Base-by-base conservation (phyloP, 2,113 vertebrate species). In the Malurus alboscapulatus region DNA sequence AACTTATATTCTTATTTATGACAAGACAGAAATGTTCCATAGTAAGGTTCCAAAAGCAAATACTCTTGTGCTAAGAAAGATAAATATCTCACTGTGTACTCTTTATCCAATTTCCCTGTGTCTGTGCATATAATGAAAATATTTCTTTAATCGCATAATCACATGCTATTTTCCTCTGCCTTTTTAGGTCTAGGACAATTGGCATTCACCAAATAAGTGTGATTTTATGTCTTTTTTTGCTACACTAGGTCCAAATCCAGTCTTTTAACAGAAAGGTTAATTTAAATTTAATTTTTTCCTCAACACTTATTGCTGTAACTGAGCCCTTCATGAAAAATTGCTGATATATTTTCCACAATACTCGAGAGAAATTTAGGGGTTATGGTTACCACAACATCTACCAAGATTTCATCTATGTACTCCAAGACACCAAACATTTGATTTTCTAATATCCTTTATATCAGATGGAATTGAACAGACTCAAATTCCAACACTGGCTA, bases 1-100 rank as follows among this genome's bases (percentile, higher is more conserved):
- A 72, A 72, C 0, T 42, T 59, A 16, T 7, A 36, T 40, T 71
- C 22, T 73, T 61, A 24, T 32, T 65, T 44, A 32, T 38, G 6
- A 59, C 3, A 67, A 25, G 9, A 68, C 59, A 47, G 2, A 25
- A 45, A 25, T 7, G 6, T n/a, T 44, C 48, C 27, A n/a, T 8
- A 30, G n/a, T 47, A 65, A 59, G 4, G 4, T 54, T 85, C 47
- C 6, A 67, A 90, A 89, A 4, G 4, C 2, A 80, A 62, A 54
- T 32, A 42, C 1, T 53, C 6, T 30, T 10, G 6, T 20, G 5
- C 3, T 62, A n/a, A 27, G n/a, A 81, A 67, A 91, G 29, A 38
- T 5, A 50, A 74, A 79, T 47, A 4, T 2, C 14, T 82, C 25
- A 51, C 10, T 6, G 5, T 0, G 0, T 32, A 27, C n/a, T 24